These are phyloP conservation scores for Vulpes ferrilata DNA, from an alignment of 2,113 vertebrate species.

Conservation along the genomic window DNA sequence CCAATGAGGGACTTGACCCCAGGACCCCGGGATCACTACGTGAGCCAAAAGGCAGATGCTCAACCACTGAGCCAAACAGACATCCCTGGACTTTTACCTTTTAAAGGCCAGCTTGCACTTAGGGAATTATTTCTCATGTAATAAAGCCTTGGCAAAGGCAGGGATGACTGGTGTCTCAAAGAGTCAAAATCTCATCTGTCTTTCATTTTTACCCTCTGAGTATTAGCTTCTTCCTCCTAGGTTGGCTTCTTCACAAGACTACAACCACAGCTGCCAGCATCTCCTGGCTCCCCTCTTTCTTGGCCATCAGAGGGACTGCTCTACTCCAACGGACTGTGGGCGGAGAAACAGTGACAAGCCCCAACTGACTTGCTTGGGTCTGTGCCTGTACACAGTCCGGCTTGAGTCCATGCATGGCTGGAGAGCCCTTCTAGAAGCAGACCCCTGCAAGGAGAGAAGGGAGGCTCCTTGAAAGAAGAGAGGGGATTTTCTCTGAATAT, in stretches of 20 bases:
- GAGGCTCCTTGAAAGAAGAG: not conserved
- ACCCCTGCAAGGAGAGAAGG: not conserved
- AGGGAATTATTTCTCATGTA: not conserved
- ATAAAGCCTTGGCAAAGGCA: not conserved
- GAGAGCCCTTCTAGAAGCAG: not conserved
- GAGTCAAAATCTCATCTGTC: not conserved
- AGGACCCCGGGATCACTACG: no score
- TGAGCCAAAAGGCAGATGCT: no score
- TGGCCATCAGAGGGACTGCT: not conserved
- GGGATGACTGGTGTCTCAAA: not conserved
- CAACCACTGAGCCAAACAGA: no score
- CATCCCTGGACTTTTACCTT: no score
- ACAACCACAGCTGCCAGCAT: not conserved
- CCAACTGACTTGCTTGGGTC: not conserved
- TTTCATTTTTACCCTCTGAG: not conserved
- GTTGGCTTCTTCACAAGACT: not conserved
- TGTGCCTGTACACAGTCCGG: no score
- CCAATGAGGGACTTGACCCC: no score
- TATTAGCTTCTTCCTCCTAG: not conserved
- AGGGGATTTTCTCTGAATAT: not conserved
- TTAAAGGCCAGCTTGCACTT: not conserved
- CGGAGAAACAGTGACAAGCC: not conserved
- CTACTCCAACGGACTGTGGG: not conserved
- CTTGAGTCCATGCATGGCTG: not conserved
- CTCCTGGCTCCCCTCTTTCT: conserved; percentile 39